Evolutionary conservation across 2,888 invertebrate genomes (phyloP).

Genomic region (Yponomeuta cagnagella): DNA sequence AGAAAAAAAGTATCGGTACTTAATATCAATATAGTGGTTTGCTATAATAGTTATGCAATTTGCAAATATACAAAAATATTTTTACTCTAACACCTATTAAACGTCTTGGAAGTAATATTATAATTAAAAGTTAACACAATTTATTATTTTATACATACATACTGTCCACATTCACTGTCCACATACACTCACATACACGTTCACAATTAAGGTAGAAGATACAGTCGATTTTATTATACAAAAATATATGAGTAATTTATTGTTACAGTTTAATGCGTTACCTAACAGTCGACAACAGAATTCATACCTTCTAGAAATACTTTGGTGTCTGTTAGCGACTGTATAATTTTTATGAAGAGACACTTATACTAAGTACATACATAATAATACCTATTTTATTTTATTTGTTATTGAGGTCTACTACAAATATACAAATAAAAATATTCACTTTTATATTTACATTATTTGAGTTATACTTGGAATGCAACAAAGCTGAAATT

Average conservation of each 20-base stretch:
- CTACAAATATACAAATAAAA: constrained; percentile 48
- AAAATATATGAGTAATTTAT: constrained; percentile 22
- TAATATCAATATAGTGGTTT: neutral
- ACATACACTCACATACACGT: constrained; percentile 38
- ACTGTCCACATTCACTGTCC: constrained; percentile 37
- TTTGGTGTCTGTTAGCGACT: neutral
- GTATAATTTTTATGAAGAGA: neutral
- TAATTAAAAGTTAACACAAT: constrained; percentile 35
- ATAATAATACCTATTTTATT: constrained; percentile 14
- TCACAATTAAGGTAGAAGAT: constrained; percentile 35
- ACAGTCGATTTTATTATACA: constrained; percentile 66
- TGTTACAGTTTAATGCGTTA: neutral
- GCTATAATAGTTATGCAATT: neutral
- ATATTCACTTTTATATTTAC: constrained; percentile 14
- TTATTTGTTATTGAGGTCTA: constrained; percentile 28
- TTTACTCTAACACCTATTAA: constrained; percentile 12
- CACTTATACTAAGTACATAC: neutral
- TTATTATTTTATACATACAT: constrained; percentile 37
- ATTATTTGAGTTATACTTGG: neutral
- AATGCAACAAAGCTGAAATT: neutral
- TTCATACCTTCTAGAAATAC: neutral
- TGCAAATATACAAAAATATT: constrained; percentile 7
- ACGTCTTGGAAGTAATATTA: constrained; percentile 9
- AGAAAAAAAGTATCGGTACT: neutral
- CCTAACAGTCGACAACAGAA: neutral